phyloP scores from a whole-genome alignment of 30 jellyfish, hydroid and myxozoan species.

The Morbakka virulenta region DNA sequence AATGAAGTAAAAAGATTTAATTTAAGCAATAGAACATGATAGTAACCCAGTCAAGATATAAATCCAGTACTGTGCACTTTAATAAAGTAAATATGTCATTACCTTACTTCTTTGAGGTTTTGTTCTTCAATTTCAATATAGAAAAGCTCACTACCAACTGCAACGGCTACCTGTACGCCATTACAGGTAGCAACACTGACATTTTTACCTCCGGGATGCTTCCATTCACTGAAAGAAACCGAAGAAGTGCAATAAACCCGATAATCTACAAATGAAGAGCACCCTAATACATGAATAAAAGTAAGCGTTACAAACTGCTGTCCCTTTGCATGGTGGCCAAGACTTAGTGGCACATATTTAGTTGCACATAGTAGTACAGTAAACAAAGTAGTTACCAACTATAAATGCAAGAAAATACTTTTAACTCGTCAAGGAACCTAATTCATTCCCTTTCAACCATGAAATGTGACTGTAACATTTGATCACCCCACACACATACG shows the following conservation, averaged over 20 bases:
- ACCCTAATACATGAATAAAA: neutral
- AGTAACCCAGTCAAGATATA: too few species aligned
- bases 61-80: too few species aligned
- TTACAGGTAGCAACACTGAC: conserved; percentile 86
- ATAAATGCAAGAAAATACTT: too few species aligned
- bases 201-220: conserved; percentile 46
- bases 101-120: conserved; percentile 70
- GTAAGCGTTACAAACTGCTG: neutral
- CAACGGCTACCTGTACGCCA: conserved; percentile 61
- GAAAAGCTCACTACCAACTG: conserved; percentile 72
- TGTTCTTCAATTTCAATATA: conserved; percentile 70
- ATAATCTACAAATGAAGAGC: neutral
- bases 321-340: neutral
- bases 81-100: neutral
- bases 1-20: too few species aligned
- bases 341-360: too few species aligned
- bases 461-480: too few species aligned
- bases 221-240: conserved; percentile 70
- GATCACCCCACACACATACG: too few species aligned
- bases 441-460: too few species aligned
- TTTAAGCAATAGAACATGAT: too few species aligned
- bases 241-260: neutral
- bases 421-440: too few species aligned
- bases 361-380: too few species aligned
- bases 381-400: too few species aligned